These are phyloP conservation scores for Philereme transversata DNA, from an alignment of 2,888 invertebrate genomes.

Conservation along the genomic window DNA sequence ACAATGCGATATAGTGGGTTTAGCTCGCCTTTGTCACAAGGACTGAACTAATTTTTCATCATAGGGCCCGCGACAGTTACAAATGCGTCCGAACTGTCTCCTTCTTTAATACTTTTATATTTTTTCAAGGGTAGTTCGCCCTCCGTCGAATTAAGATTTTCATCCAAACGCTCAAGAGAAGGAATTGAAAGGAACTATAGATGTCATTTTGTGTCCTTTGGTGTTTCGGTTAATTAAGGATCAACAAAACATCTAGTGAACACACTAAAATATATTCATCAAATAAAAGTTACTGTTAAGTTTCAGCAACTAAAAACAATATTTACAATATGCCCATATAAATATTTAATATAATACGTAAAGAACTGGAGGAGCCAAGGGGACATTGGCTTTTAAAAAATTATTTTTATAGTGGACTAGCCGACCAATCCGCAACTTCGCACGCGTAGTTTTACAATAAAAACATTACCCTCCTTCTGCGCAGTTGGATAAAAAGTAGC, in stretches of 20 bases:
- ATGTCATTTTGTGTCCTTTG: slow-evolving; percentile 69
- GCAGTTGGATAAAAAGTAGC: too few relatives aligned
- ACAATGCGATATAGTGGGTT: slow-evolving; percentile 73
- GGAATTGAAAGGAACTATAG: slow-evolving; percentile 77
- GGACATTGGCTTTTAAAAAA: too few relatives aligned
- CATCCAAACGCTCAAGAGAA: slow-evolving; percentile 65
- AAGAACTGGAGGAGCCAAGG: too few relatives aligned
- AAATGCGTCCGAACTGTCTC: slow-evolving; percentile 84
- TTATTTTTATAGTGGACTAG: too few relatives aligned
- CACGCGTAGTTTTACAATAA: too few relatives aligned
- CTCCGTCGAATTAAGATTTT: slow-evolving; percentile 78
- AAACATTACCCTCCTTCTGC: too few relatives aligned
- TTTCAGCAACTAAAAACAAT: too few relatives aligned
- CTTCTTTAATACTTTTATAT: slow-evolving; percentile 84
- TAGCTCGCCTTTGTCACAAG: slow-evolving; percentile 82
- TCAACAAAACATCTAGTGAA: not conserved
- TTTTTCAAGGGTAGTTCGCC: slow-evolving; percentile 81
- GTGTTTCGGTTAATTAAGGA: not conserved
- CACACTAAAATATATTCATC: too few relatives aligned
- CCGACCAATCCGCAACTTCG: too few relatives aligned
- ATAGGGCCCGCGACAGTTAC: slow-evolving; percentile 84
- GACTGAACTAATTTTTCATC: slow-evolving; percentile 85
- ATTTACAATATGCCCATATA: too few relatives aligned
- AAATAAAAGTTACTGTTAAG: too few relatives aligned
- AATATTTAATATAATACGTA: too few relatives aligned